A percentile compares a stretch with the other conserved stretches of the same genome.
These are phyloP conservation scores for Magallana nippona DNA, from an alignment of 2,888 invertebrate genomes.

Conservation along the genomic window DNA sequence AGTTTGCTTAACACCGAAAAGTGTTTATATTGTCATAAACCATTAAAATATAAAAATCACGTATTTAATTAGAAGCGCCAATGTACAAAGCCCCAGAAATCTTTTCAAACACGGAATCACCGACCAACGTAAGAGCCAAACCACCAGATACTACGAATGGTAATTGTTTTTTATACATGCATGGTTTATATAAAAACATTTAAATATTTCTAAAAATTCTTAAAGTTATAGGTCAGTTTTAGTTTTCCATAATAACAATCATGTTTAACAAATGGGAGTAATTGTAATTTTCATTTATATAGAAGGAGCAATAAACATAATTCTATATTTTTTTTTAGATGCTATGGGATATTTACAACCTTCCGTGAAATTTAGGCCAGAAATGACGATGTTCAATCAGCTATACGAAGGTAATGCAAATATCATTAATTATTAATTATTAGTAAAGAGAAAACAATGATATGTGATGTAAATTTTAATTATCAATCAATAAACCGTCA, in stretches of 20 bases:
- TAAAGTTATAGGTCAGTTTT: too few relatives aligned
- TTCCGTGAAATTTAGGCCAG: background rate
- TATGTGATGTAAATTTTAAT: too few relatives aligned
- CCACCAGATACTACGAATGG: background rate
- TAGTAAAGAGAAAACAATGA: too few relatives aligned
- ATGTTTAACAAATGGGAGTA: too few relatives aligned
- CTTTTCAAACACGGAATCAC: slow-evolving; percentile 23
- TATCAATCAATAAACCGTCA: too few relatives aligned
- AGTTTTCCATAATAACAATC: too few relatives aligned
- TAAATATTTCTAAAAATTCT: background rate
- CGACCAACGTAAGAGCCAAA: background rate
- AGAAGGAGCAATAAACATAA: too few relatives aligned
- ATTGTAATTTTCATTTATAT: too few relatives aligned
- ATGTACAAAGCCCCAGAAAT: slow-evolving; percentile 16
- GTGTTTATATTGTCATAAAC: too few relatives aligned
- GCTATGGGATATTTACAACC: slow-evolving; percentile 25
- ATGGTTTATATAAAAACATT: background rate
- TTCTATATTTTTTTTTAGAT: background rate
- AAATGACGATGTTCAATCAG: background rate
- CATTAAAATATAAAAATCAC: too few relatives aligned
- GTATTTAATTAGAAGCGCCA: background rate
- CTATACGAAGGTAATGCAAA: slow-evolving; percentile 13
- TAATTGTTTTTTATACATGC: background rate
- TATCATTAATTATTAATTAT: background rate
- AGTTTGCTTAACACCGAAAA: too few relatives aligned